A percentile compares a stretch with the other conserved stretches of the same genome.
These are phyloP conservation scores for Smittia sp. DNA, from an alignment of 2,888 invertebrate species.

Conservation along the genomic window DNA sequence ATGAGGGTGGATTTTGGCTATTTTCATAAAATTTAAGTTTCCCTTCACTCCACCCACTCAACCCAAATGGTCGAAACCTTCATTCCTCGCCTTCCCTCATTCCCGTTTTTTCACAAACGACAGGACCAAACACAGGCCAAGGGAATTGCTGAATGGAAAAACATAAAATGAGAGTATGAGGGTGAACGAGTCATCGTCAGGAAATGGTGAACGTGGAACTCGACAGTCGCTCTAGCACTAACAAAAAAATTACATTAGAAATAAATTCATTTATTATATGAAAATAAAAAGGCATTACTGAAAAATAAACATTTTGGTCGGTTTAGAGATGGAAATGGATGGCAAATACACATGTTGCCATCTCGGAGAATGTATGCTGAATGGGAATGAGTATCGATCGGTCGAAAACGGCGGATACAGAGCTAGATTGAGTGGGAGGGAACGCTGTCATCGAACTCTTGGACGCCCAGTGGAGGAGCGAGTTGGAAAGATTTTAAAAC, in stretches of 20 bases:
- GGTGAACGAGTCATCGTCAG: not conserved
- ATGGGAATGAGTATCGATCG: constrained; percentile 33
- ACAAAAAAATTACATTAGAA: constrained; percentile 9
- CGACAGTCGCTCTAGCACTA: not conserved
- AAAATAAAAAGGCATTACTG: constrained; percentile 35
- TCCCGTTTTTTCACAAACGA: no score
- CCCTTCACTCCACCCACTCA: constrained; percentile 30
- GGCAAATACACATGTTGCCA: constrained; percentile 38
- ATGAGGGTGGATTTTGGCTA: constrained; percentile 38
- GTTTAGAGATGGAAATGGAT: constrained; percentile 29
- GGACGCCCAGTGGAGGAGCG: no score
- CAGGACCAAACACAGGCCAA: constrained; percentile 6
- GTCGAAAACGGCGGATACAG: no score
- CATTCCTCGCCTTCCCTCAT: constrained; percentile 29
- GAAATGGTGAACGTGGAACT: not conserved
- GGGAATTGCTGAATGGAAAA: not conserved
- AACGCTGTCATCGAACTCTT: not conserved
- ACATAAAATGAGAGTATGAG: constrained; percentile 9
- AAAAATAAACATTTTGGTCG: constrained; percentile 33
- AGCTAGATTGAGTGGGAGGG: not conserved
- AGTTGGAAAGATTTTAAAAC: no score
- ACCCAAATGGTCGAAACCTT: not conserved
- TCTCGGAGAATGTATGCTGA: constrained; percentile 17
- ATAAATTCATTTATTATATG: constrained; percentile 40
- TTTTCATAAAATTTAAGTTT: constrained; percentile 5